A percentile compares a stretch with the other conserved stretches of the same genome.
phyloP scores from a whole-genome alignment of 2,113 vertebrate genomes.

The Carassius carassius region DNA sequence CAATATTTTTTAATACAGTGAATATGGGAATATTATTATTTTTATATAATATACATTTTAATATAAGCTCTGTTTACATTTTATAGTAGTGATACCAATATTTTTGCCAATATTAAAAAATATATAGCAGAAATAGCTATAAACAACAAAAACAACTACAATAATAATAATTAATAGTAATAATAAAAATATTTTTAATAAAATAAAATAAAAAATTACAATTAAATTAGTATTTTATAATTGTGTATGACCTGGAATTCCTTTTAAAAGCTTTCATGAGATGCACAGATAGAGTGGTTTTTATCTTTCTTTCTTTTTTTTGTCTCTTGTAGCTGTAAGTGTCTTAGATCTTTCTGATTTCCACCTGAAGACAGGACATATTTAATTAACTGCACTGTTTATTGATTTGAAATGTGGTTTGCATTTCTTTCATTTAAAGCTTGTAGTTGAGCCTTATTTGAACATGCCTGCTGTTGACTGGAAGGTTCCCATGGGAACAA shows the following conservation, averaged over 20 bases:
- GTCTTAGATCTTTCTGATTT: not conserved
- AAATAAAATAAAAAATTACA: no score
- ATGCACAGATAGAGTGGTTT: not conserved
- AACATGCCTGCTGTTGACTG: constrained; percentile 77
- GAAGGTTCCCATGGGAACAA: constrained; percentile 79
- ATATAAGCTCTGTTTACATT: not conserved
- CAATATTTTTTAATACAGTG: not conserved
- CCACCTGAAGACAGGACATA: not conserved
- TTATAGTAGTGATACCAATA: not conserved
- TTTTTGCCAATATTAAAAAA: not conserved
- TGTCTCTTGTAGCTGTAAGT: not conserved
- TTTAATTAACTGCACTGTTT: not conserved
- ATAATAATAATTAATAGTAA: no score
- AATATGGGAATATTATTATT: not conserved
- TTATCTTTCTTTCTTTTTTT: no score
- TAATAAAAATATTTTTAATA: no score
- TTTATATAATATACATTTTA: not conserved
- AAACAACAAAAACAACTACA: not conserved
- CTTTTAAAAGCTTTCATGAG: not conserved
- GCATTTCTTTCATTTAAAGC: constrained; percentile 54
- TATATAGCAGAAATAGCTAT: not conserved
- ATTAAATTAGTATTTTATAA: no score
- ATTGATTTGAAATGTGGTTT: not conserved
- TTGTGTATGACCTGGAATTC: not conserved
- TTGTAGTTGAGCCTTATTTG: constrained; percentile 66